These are phyloP conservation scores for Pampusana beccarii DNA, from an alignment of 2,113 vertebrate genomes.

Conservation along the genomic window DNA sequence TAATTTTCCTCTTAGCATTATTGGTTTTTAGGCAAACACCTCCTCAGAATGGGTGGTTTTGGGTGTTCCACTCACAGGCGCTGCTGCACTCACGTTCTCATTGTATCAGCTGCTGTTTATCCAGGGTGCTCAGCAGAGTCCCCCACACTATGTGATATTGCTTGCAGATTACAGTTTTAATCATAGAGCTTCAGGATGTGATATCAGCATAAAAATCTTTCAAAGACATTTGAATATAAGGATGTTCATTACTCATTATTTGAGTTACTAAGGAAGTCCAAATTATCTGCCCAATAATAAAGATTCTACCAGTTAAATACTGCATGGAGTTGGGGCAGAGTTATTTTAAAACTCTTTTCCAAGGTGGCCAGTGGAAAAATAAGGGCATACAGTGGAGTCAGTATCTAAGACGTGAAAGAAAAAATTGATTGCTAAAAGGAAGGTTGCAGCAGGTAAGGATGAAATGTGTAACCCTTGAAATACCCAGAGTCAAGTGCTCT, in stretches of 20 bases:
- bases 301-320: background rate
- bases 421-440: background rate
- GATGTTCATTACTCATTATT: background rate
- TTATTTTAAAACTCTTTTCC: background rate
- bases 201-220: background rate
- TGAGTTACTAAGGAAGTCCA: background rate
- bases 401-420: background rate
- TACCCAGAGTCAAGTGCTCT: background rate
- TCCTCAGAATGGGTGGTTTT: background rate
- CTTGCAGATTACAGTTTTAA: background rate
- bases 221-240: background rate
- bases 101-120: background rate
- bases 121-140: background rate
- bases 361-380: background rate
- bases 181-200: background rate
- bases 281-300: background rate
- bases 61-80: background rate
- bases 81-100: background rate
- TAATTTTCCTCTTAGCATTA: background rate
- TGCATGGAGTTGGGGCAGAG: background rate
- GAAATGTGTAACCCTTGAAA: background rate
- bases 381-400: background rate
- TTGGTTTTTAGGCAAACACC: background rate
- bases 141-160: background rate
- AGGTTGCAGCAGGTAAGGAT: background rate